A percentile compares a stretch with the other conserved stretches of the same genome.
Evolutionary conservation across 2,888 invertebrate species (phyloP).

Genomic region (Ectropis crepuscularia): DNA sequence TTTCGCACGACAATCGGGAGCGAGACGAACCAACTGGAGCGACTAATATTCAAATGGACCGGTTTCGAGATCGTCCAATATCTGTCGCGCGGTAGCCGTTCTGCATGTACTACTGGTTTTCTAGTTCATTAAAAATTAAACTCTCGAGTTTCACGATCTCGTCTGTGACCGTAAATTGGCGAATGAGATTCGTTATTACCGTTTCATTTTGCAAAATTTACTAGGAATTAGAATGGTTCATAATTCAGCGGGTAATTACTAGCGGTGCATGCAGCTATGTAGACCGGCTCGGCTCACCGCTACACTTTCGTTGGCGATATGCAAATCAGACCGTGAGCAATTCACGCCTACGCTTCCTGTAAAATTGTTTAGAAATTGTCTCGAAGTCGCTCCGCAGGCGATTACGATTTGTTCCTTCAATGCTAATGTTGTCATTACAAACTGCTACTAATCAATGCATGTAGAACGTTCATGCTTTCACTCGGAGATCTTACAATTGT

Average conservation of each 20-base stretch:
- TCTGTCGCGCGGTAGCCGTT: slow-evolving; percentile 52
- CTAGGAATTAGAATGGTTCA: slow-evolving; percentile 36
- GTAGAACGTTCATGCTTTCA: slow-evolving; percentile 28
- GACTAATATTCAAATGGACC: slow-evolving; percentile 74
- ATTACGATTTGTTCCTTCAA: slow-evolving; percentile 56
- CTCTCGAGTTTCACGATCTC: slow-evolving; percentile 45
- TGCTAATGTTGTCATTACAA: slow-evolving; percentile 54
- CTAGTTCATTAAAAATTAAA: slow-evolving; percentile 51
- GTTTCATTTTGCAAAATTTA: slow-evolving; percentile 36
- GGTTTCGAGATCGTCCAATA: slow-evolving; percentile 60
- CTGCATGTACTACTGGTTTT: slow-evolving; percentile 59
- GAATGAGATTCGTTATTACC: slow-evolving; percentile 31
- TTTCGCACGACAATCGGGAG: slow-evolving; percentile 81
- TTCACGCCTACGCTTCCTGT: slow-evolving; percentile 57
- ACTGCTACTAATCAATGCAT: slow-evolving; percentile 32
- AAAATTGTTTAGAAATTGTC: slow-evolving; percentile 57
- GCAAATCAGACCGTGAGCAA: slow-evolving; percentile 78
- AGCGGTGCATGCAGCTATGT: slow-evolving; percentile 56
- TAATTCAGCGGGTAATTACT: slow-evolving; percentile 43
- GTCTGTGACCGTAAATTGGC: slow-evolving; percentile 39
- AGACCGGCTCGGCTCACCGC: slow-evolving; percentile 63
- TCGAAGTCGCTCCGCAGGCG: slow-evolving; percentile 51
- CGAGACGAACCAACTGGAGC: slow-evolving; percentile 77
- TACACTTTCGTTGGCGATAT: slow-evolving; percentile 78
- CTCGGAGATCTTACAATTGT: slow-evolving; percentile 9